Percentiles rank a stretch among this genome's conserved stretches.
Conservation (phyloP, 1,140 invertebrate species). For the Schlechtendalia chinensis region DNA sequence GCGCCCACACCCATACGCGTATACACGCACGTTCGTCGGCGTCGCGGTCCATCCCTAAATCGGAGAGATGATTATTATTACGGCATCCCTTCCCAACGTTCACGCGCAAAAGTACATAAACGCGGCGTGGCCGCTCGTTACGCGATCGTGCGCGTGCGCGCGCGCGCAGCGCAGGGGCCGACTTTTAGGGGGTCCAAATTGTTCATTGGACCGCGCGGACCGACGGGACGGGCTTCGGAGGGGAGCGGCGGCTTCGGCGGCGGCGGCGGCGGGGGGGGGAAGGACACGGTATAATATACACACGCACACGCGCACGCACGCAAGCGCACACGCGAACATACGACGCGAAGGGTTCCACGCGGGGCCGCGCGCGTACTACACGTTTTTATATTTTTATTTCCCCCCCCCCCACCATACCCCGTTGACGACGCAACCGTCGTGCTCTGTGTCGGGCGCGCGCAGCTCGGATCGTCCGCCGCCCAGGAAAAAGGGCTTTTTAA, state of each 20-base stretch:
- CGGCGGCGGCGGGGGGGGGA: slow-evolving; percentile 45
- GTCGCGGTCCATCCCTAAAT: too few relatives aligned
- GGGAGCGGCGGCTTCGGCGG: slow-evolving; percentile 48
- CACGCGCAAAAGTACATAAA: not conserved
- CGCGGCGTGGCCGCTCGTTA: slow-evolving; percentile 3
- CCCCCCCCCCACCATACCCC: not conserved
- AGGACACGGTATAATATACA: slow-evolving; percentile 23
- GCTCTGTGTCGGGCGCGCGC: too few relatives aligned
- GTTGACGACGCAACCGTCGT: too few relatives aligned
- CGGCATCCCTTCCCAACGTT: slow-evolving; percentile 43
- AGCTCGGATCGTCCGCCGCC: not conserved
- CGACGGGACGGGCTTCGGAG: slow-evolving; percentile 51
- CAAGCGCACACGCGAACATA: slow-evolving; percentile 41
- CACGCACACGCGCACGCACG: slow-evolving; percentile 36
- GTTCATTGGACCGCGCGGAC: slow-evolving; percentile 47
- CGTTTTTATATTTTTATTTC: not conserved
- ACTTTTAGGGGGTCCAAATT: slow-evolving; percentile 50
- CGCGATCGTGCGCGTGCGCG: slow-evolving; percentile 36
- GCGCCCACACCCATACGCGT: too few relatives aligned
- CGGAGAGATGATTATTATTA: slow-evolving; percentile 45
- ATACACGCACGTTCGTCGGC: too few relatives aligned
- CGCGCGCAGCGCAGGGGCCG: slow-evolving; percentile 40
- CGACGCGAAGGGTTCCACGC: slow-evolving; percentile 49
- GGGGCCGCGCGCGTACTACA: not conserved
- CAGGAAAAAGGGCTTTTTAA: slow-evolving; percentile 18